phyloP scores from a whole-genome alignment of 1,140 invertebrate genomes.

The Globodera ellingtonae region DNA sequence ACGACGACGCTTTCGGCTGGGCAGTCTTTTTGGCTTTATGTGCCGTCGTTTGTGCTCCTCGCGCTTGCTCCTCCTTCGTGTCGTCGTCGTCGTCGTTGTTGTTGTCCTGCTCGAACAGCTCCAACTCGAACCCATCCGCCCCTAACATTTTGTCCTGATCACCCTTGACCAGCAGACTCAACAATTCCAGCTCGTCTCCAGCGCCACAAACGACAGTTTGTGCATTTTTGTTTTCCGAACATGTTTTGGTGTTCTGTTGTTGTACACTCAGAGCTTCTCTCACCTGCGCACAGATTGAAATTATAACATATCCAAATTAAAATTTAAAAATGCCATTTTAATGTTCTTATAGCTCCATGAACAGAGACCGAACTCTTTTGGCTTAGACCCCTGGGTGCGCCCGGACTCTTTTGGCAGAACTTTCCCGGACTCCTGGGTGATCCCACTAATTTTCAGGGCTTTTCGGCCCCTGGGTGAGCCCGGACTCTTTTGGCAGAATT shows the following conservation, averaged over 20 bases:
- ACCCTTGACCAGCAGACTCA: slow-evolving; percentile 35
- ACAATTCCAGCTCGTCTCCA: slow-evolving; percentile 50
- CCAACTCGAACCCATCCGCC: slow-evolving; percentile 34
- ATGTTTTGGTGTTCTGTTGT: neutral
- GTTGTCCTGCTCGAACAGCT: slow-evolving; percentile 45
- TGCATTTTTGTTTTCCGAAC: neutral
- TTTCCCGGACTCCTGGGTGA: too few species aligned
- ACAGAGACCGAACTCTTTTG: neutral
- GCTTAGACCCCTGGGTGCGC: too few species aligned
- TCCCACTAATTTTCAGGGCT: too few species aligned
- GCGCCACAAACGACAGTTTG: neutral
- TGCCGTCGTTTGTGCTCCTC: slow-evolving; percentile 2
- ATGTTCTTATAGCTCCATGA: slow-evolving; percentile 9
- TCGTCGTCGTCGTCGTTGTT: slow-evolving; percentile 39
- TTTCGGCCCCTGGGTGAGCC: too few species aligned
- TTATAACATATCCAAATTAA: neutral
- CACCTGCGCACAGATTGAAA: neutral
- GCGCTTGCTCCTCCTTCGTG: slow-evolving; percentile 12
- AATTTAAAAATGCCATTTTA: neutral
- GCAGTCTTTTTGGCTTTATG: slow-evolving; percentile 5
- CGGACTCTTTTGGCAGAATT: too few species aligned
- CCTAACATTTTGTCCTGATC: slow-evolving; percentile 12
- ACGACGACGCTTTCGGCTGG: slow-evolving; percentile 15
- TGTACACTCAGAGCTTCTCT: neutral
- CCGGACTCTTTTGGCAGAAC: too few species aligned